Evolutionary conservation across 1,140 invertebrate genomes (phyloP), one percentile per base, ranked within the genome.

Genomic region (Pinna nobilis): DNA sequence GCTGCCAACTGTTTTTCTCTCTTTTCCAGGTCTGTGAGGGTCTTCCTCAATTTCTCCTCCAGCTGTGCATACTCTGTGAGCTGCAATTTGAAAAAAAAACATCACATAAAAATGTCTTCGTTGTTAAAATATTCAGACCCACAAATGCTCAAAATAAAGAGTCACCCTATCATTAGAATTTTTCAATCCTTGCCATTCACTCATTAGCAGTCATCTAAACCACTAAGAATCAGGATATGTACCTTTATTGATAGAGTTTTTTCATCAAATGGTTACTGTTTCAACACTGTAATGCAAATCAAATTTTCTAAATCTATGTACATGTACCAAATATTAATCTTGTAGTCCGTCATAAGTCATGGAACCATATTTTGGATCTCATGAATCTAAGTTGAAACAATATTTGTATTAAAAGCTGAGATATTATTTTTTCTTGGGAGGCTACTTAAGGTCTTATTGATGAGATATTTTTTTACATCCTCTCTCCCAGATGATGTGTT

Each of bases 31-130:
- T 90, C 86, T 44, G 80, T 71, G 20, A 90, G 67, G 3, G 89
- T 86, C 68, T 84, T 86, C 74, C 85, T 84, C 35, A 90, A 70
- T 65, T 88, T 83, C 50, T 86, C 78, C 76, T 90, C 88, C 64
- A 90, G 66, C 63, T 87, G 82, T 25, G 84, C 81, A 77, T 89
- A 90, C 68, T 90, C 90, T 73, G 84, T 77, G 23, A 90, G 51
- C 87, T 88, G 60, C 3, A 75, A 66, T 37, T 59, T 65, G 53
- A 66, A 30, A 32, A 61, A 41, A 64, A 15, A 53, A 6, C 7
- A 44, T 15, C 23, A 30, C 13, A 30, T 18, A 59, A 63, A 41
- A 50, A 11, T 32, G 37, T 33, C 30, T 15, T 18, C 18, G 51
- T 53, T 13, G 13, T 18, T 3, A 20, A 18, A 3, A 3, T 3